Evolutionary conservation across 1,140 invertebrate species (phyloP).

Genomic region (Philotrypesis tridentata): DNA sequence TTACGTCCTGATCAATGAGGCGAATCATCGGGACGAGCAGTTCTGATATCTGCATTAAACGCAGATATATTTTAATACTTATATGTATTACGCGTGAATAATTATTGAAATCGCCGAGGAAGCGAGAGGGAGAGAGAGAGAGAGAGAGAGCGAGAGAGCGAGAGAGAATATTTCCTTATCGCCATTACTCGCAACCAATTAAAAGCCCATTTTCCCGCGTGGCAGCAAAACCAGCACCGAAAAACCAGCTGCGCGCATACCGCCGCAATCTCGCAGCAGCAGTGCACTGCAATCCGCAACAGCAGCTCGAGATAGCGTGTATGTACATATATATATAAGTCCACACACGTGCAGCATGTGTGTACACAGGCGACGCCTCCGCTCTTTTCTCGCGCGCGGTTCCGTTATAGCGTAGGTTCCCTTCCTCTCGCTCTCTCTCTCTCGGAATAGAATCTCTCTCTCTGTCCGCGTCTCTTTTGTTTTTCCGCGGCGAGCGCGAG

Average conservation of each 20-base stretch:
- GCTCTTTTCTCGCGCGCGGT: conserved; percentile 16
- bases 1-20: not conserved
- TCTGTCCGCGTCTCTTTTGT: conserved; percentile 3
- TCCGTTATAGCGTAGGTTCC: conserved; percentile 35
- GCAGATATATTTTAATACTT: not conserved
- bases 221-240: not conserved
- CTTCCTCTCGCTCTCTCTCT: conserved; percentile 9
- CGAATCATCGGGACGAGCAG: not conserved
- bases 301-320: not conserved
- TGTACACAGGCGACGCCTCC: conserved; percentile 17
- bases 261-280: not conserved
- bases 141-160: too few species aligned
- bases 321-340: not conserved
- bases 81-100: not conserved
- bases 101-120: not conserved
- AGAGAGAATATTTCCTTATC: not conserved
- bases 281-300: not conserved
- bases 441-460: conserved; percentile 31
- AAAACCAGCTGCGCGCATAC: conserved; percentile 4
- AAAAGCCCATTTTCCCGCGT: not conserved
- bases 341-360: not conserved
- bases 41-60: not conserved
- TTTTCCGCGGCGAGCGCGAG: conserved; percentile 15
- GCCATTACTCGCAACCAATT: not conserved
- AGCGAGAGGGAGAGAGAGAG: not conserved